Evolutionary conservation across 2,113 vertebrate genomes (phyloP).

Genomic region (Vidua macroura): DNA sequence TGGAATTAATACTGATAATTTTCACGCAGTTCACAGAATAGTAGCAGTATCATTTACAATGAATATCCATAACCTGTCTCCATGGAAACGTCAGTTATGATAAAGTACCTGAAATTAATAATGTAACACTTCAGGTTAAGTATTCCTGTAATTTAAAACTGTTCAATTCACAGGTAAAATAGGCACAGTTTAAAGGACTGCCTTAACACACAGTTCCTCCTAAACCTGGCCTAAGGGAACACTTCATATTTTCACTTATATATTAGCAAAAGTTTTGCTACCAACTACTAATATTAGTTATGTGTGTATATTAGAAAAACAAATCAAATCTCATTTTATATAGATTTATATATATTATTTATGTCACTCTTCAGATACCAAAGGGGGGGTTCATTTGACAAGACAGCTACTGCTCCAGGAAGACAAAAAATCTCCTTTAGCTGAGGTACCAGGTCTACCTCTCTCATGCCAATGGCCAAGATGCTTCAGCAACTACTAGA

Average conservation of each 20-base stretch:
- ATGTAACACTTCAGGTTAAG: neutral
- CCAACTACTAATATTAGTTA: neutral
- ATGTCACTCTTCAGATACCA: neutral
- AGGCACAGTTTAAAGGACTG: neutral
- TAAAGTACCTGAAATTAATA: slow-evolving; percentile 5
- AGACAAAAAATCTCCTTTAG: neutral
- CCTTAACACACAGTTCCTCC: neutral
- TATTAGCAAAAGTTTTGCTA: neutral
- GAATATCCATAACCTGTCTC: neutral
- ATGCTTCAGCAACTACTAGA: neutral
- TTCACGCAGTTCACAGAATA: neutral
- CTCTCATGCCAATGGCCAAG: neutral
- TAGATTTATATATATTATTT: neutral
- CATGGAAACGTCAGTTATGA: neutral
- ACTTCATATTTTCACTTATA: neutral
- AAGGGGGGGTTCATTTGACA: neutral
- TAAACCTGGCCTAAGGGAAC: neutral
- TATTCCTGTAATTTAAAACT: neutral
- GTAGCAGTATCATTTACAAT: neutral
- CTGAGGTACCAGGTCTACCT: neutral
- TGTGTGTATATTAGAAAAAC: neutral
- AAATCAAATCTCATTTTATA: neutral
- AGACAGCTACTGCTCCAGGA: neutral
- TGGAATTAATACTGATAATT: neutral
- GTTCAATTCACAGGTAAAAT: neutral